Conservation (phyloP, 2,113 vertebrate species). For the Cyprinodon variegatus region DNA sequence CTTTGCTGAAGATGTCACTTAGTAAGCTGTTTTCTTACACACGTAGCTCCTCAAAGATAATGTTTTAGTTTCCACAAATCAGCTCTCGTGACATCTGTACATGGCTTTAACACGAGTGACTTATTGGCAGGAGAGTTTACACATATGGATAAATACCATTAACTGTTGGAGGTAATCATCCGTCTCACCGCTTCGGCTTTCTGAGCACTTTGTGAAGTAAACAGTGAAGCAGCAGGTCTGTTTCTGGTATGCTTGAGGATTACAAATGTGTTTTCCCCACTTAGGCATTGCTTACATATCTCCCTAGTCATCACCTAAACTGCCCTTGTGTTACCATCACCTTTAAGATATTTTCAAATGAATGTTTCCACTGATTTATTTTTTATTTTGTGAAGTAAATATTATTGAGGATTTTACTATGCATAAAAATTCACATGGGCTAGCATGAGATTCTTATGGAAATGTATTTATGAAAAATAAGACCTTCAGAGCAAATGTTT, state of each 20-base stretch:
- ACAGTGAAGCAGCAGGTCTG: conserved; percentile 25
- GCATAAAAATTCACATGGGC: not conserved
- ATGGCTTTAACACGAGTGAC: conserved; percentile 26
- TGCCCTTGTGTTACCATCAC: not conserved
- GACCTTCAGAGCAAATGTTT: too few relatives aligned
- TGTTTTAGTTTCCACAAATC: not conserved
- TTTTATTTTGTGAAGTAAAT: not conserved
- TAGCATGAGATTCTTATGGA: not conserved
- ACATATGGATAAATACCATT: not conserved
- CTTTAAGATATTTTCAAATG: not conserved
- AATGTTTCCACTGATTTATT: not conserved
- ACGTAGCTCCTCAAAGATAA: conserved; percentile 17
- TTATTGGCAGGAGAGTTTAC: conserved; percentile 45
- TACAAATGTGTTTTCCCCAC: conserved; percentile 7
- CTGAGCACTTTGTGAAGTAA: conserved; percentile 31
- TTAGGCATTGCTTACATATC: not conserved
- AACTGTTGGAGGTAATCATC: conserved; percentile 46
- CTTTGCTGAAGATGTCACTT: conserved; percentile 33
- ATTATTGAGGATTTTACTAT: not conserved
- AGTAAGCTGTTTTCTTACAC: conserved; percentile 11
- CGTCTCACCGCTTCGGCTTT: conserved; percentile 6
- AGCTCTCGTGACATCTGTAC: conserved; percentile 19
- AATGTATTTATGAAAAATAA: too few relatives aligned
- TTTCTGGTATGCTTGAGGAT: not conserved
- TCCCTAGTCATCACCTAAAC: not conserved